A percentile compares a stretch with the other conserved stretches of the same genome.
These are phyloP conservation scores for Augiades crinisus DNA, from an alignment of 2,888 invertebrate genomes.

Conservation along the genomic window DNA sequence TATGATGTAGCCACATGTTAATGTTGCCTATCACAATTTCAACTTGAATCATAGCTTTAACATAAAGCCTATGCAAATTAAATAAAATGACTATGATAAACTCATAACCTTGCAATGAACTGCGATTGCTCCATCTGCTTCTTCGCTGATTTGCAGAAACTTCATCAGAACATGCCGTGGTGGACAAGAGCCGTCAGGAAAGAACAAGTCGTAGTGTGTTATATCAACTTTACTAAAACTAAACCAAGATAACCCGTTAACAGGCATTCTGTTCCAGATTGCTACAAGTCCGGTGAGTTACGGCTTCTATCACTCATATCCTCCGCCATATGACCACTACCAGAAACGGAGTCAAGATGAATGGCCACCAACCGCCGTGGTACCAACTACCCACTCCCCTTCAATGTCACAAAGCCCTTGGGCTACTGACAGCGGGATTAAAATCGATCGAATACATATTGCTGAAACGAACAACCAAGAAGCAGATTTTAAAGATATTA, in stretches of 20 bases:
- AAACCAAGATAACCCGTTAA: slow-evolving; percentile 66
- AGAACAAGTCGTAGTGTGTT: slow-evolving; percentile 92
- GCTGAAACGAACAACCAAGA: slow-evolving; percentile 37
- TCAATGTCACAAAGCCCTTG: slow-evolving; percentile 47
- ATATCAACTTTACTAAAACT: slow-evolving; percentile 85
- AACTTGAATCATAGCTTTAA: too few species aligned
- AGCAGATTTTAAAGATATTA: slow-evolving; percentile 13
- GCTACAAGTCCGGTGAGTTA: slow-evolving; percentile 88
- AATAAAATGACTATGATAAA: slow-evolving; percentile 31
- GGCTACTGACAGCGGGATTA: slow-evolving; percentile 42
- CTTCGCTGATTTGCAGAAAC: slow-evolving; percentile 91
- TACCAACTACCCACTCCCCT: slow-evolving; percentile 56
- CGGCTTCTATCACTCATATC: slow-evolving; percentile 85
- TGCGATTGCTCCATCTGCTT: slow-evolving; percentile 87
- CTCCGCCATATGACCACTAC: slow-evolving; percentile 67
- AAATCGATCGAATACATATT: slow-evolving; percentile 56
- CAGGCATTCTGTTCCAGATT: slow-evolving; percentile 81
- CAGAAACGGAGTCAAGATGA: slow-evolving; percentile 65
- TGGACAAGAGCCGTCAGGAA: slow-evolving; percentile 93
- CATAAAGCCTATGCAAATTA: too few species aligned
- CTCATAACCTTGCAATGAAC: slow-evolving; percentile 93
- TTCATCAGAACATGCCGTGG: slow-evolving; percentile 88
- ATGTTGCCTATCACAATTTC: too few species aligned
- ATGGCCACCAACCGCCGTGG: slow-evolving; percentile 53
- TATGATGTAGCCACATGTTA: too few species aligned